These are phyloP conservation scores for Microplitis demolitor DNA, from an alignment of 1,140 invertebrate genomes.

Conservation along the genomic window DNA sequence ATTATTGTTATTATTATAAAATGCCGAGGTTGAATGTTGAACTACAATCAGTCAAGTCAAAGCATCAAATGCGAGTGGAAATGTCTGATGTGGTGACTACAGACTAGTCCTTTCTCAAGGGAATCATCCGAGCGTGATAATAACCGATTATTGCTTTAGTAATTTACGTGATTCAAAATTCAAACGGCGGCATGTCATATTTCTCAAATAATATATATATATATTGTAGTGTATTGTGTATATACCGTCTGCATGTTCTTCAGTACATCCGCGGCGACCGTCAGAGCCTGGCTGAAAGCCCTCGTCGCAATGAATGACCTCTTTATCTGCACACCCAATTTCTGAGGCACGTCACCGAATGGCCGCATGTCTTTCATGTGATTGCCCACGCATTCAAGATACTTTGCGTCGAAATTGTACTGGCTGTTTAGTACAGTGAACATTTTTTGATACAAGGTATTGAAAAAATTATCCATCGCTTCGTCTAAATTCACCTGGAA, in stretches of 20 bases:
- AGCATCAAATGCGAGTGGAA: too few relatives aligned
- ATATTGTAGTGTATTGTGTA: slow-evolving; percentile 14
- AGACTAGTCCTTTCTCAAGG: not conserved
- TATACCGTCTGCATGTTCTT: slow-evolving; percentile 81
- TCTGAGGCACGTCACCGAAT: slow-evolving; percentile 92
- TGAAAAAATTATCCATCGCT: slow-evolving; percentile 93
- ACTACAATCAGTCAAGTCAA: not conserved
- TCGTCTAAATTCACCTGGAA: slow-evolving; percentile 76
- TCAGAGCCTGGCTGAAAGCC: slow-evolving; percentile 88
- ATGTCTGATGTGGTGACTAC: too few relatives aligned
- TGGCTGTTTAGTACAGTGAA: slow-evolving; percentile 92
- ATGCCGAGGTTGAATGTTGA: not conserved
- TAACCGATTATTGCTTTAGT: not conserved
- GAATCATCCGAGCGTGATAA: not conserved
- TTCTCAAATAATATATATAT: not conserved
- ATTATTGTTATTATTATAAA: not conserved
- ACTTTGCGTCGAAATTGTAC: slow-evolving; percentile 86
- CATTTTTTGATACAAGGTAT: slow-evolving; percentile 92
- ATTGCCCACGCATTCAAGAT: slow-evolving; percentile 84
- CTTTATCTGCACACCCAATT: slow-evolving; percentile 85
- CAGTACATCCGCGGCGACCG: slow-evolving; percentile 81
- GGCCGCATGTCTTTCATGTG: slow-evolving; percentile 92
- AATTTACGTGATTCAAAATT: too few relatives aligned
- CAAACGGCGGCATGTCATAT: too few relatives aligned
- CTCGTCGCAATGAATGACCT: slow-evolving; percentile 92